Base-by-base conservation (phyloP, 2,797 vertebrate species). In the Prunella strophiata region DNA sequence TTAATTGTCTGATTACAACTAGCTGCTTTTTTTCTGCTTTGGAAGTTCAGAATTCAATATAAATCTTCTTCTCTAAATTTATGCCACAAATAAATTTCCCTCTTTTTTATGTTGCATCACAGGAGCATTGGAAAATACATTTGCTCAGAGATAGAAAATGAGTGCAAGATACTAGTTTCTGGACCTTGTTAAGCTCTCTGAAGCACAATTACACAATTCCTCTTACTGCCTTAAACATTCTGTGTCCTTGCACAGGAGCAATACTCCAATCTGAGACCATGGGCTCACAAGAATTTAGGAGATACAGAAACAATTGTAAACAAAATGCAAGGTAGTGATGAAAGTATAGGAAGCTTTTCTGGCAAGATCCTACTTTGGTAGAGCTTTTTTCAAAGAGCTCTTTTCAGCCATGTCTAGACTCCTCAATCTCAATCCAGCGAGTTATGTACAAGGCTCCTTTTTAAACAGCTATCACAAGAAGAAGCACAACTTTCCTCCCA, bases 391-490 rank as follows among this genome's bases (percentile, higher is more conserved):
- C 47, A 73, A 78, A 87, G 3, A 2, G 2, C 1, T 67, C 9
- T 30, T 34, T 90, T 47, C 34, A 68, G 10, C 13, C 23, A 6
- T 16, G 3, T 32, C 40, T 38, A 70, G 26, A 57, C 19, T 57
- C 5, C 43, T 50, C 23, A 65, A 21, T 27, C 63, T 73, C 23
- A 87, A 67, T 13, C 3, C 36, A 59, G 19, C 0, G 0, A 59
- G 42, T 40, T 40, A 62, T 30, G 34, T 13, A 34, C 7, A 75
- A 78, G 27, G 10, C 5, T 78, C 11, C 38, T 54, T 6, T 40
- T 84, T 18, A 50, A 85, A n/a, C 11, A 82, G 38, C 27, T 23
- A 16, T 20, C 22, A 59, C 10, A 55, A 72, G 7, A 89, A 30
- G 11, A 45, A 71, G 23, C 1, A 7, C 30, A 82, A 62, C 10